These are phyloP conservation scores for Hylaeus anthracinus DNA, from an alignment of 1,140 invertebrate species.

Conservation along the genomic window DNA sequence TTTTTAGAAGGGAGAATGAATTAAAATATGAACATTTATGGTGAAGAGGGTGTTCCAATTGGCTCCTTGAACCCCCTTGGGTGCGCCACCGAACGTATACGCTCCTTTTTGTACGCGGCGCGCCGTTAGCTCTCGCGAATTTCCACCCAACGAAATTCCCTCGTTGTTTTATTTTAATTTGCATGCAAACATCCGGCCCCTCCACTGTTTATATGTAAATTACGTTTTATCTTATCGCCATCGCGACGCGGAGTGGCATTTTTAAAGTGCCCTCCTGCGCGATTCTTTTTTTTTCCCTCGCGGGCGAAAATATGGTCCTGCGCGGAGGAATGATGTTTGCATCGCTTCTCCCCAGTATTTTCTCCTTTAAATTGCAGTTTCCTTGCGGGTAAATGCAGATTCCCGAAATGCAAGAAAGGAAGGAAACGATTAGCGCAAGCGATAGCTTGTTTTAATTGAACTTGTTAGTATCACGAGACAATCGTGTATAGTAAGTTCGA, in stretches of 20 bases:
- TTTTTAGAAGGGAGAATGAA: no score
- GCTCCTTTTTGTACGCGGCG: not conserved
- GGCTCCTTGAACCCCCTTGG: no score
- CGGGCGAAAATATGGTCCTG: not conserved
- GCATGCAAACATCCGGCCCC: conserved; percentile 16
- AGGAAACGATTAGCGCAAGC: not conserved
- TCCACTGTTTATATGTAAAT: conserved; percentile 36
- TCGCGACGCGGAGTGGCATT: not conserved
- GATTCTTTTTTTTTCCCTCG: not conserved
- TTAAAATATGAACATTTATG: no score
- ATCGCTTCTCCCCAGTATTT: not conserved
- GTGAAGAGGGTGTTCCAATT: no score
- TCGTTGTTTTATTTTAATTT: conserved; percentile 39
- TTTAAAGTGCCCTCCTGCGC: not conserved
- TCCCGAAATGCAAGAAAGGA: no score
- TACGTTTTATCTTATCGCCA: conserved; percentile 35
- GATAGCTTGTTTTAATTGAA: no score
- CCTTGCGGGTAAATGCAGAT: not conserved
- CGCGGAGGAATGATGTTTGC: not conserved
- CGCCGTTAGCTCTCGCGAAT: not conserved
- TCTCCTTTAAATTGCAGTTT: not conserved
- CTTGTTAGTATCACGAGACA: no score
- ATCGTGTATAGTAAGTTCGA: no score
- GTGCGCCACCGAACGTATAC: not conserved
- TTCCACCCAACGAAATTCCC: conserved; percentile 9